Conservation (phyloP, 1,140 invertebrate species). For the Drosophila sproati region DNA sequence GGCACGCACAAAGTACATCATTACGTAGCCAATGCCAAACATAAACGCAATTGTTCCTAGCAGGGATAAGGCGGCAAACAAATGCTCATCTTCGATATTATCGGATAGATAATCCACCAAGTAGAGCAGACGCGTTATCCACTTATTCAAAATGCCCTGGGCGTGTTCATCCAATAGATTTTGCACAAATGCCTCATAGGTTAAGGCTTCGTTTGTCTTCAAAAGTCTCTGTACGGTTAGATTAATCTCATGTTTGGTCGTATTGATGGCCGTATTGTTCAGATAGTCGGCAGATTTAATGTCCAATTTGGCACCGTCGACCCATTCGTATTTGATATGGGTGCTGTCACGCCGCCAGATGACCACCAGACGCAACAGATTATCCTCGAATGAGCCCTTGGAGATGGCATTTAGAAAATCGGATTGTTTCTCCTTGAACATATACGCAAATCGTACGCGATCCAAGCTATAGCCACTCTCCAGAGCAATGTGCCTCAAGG, state of each 20-base stretch:
- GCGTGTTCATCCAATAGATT: constrained; percentile 91
- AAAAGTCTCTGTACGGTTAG: constrained; percentile 90
- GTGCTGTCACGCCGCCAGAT: constrained; percentile 94
- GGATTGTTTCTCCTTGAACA: constrained; percentile 85
- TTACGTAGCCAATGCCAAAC: constrained; percentile 92
- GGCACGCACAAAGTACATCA: constrained; percentile 93
- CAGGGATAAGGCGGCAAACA: constrained; percentile 93
- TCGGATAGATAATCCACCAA: constrained; percentile 91
- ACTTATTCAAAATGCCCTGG: constrained; percentile 89
- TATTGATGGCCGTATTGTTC: constrained; percentile 88
- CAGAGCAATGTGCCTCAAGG: constrained; percentile 89
- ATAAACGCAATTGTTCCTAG: constrained; percentile 93
- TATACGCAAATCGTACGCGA: constrained; percentile 93
- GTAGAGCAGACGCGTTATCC: constrained; percentile 88
- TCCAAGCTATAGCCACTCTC: constrained; percentile 87
- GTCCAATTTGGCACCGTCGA: constrained; percentile 86
- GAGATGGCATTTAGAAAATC: constrained; percentile 80
- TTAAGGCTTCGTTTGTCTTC: constrained; percentile 89
- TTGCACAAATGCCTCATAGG: constrained; percentile 90
- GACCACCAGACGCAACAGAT: constrained; percentile 91
- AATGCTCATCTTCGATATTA: constrained; percentile 91
- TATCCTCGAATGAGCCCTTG: constrained; percentile 86
- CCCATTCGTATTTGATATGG: constrained; percentile 96
- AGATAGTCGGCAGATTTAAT: constrained; percentile 85
- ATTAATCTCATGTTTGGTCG: constrained; percentile 90